A percentile compares a stretch with the other conserved stretches of the same genome.
phyloP scores from a whole-genome alignment of 2,888 invertebrate genomes.

The Dicyrtomina minuta region DNA sequence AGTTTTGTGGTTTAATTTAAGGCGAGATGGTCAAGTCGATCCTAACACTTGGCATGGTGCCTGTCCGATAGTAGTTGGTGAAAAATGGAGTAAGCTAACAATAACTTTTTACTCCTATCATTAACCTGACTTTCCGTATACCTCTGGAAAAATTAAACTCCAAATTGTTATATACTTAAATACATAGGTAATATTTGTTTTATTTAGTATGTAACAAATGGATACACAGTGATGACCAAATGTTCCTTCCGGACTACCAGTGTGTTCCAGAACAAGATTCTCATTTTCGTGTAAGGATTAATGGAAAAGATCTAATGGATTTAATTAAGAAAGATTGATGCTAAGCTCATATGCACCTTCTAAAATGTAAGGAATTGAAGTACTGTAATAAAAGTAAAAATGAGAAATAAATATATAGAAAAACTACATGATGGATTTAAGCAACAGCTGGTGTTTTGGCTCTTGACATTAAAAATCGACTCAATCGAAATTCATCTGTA shows the following conservation, averaged over 20 bases:
- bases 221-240: constrained; percentile 33
- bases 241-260: background rate
- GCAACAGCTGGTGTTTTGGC: too few species aligned
- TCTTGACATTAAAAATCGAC: too few species aligned
- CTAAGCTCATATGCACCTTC: background rate
- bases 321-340: background rate
- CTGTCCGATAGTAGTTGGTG: constrained; percentile 19
- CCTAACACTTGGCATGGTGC: constrained; percentile 35
- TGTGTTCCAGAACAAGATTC: background rate
- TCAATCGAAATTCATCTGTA: too few species aligned
- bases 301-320: background rate
- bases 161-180: background rate
- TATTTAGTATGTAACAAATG: constrained; percentile 41
- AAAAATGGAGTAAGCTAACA: constrained; percentile 28
- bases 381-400: too few species aligned
- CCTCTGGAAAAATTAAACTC: background rate
- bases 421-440: too few species aligned
- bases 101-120: background rate
- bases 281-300: background rate
- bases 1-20: constrained; percentile 43
- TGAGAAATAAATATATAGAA: too few species aligned
- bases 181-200: background rate
- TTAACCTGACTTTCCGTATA: too few species aligned
- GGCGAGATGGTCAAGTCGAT: constrained; percentile 36
- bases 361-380: background rate